Conservation (phyloP, 2,797 vertebrate genomes). For the Chromobotia macracanthus region DNA sequence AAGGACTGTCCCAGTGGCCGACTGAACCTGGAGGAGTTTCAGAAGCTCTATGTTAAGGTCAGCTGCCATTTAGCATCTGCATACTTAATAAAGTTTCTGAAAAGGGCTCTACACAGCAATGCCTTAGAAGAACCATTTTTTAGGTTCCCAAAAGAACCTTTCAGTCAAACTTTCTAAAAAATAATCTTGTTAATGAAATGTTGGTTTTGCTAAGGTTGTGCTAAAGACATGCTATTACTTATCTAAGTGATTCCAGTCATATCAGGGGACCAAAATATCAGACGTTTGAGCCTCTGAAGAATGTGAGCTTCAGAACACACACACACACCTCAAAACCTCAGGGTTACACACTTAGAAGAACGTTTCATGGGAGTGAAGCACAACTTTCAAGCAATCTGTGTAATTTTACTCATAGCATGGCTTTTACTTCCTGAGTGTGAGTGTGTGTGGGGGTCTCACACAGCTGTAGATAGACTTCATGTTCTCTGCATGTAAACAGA, state of each 20-base stretch:
- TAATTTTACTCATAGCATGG: neutral
- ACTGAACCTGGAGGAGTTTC: conserved; percentile 98
- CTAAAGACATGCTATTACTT: no score
- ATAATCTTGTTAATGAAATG: no score
- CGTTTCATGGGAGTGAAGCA: neutral
- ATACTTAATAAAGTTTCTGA: no score
- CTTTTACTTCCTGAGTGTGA: neutral
- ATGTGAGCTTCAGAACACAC: no score
- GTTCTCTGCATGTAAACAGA: neutral
- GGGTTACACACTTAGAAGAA: neutral
- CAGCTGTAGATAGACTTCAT: neutral
- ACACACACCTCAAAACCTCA: neutral
- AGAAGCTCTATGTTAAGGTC: conserved; percentile 99
- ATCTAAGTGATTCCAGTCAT: neutral
- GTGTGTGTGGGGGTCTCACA: neutral
- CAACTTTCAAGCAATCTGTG: neutral
- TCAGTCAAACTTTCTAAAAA: no score
- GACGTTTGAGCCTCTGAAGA: no score
- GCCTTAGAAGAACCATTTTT: no score
- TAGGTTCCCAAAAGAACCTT: no score
- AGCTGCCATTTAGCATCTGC: conserved; percentile 23
- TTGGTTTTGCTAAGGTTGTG: no score
- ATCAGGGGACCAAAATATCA: neutral
- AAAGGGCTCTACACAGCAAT: no score
- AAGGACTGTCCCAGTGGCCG: conserved; percentile 97